Base-by-base conservation (phyloP, 2,797 vertebrate species). In the Macrochelys suwanniensis region DNA sequence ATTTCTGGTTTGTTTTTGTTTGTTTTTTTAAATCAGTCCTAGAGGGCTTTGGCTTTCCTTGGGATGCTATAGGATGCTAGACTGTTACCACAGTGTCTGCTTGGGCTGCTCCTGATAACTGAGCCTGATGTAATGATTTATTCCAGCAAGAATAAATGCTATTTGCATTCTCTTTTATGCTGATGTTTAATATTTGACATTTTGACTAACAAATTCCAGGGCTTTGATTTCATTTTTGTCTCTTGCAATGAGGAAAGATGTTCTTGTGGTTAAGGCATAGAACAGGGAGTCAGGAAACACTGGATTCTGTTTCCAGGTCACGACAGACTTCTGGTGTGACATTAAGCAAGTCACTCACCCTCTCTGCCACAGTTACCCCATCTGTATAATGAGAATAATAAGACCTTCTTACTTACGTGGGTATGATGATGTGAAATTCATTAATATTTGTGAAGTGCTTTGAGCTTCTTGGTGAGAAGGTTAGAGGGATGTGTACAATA, bases 391-490 rank as follows among this genome's bases (percentile, higher is more conserved):
- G 84, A 87, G 85, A 88, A 26, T 15, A 83, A 93, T 11, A 83
- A 92, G 82, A 85, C 47, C 92, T 93, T 33, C 25, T 71, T 85
- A 87, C 5, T n/a, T 61, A 50, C 51, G 17, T 82, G 65, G 81
- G 17, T 4, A 4, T 77, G 21, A 59, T 85, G 85, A 68, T 68
- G 11, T 94, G 90, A 83, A 83, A 50, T 26, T 88, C 71, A 1
- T 19, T 50, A 54, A 84, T 77, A 85, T 19, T 77, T 92, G 82
- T 90, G 77, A 93, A 92, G 42, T 77, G 42, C 16, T 11, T 59
- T 88, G 83, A 80, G 31, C 92, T 87, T 88, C 90, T 96, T 84
- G 49, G 91, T 94, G 80, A 79, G 56, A 37, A 88, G 7, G 9
- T 2, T 2, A 25, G 59, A 87, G 83, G 77, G 85, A 54, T 0